Evolutionary conservation across 2,797 vertebrate genomes (phyloP), one percentile per base, ranked within the genome.

Genomic region (Halcyon badia): DNA sequence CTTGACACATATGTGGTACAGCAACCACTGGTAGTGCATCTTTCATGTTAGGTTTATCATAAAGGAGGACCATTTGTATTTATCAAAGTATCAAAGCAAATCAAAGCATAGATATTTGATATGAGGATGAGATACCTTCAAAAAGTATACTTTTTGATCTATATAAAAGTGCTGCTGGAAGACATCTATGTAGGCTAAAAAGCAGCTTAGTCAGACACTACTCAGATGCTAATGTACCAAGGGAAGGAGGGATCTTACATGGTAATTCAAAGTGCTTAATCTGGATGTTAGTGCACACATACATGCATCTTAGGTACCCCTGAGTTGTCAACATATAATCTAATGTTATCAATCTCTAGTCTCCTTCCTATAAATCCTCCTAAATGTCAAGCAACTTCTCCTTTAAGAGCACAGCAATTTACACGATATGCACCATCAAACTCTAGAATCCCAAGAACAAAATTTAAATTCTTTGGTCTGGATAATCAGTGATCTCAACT

Each of bases 51-150:
- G 8, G 24, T 75, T 83, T 30, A 25, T 24, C 33, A 19, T 31
- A 35, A 75, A 66, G 28, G 5, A 70, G 9, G 4, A 6, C 5
- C 0, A 1, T 52, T 52, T 33, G 11, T 25, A 73, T 10, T 41
- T 21, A 44, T 6, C 19, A 25, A 48, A 54, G 6, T 9, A 44
- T 11, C 0, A 0, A 11, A 44, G 20, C 17, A 82, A 70, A 75
- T 8, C 11, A 33, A 70, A 70, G 21, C 16, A 49, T 8, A 71
- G 28, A 21, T 3, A 42, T 56, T 70, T 42, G 12, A 2, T 48
- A 28, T 10, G 3, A 65, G 10, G 33, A 26, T 28, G 46, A 49
- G 16, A 39, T 30, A 46, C 3, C 17, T 49, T 69, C 46, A 35
- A 57, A 76, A 87, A 70, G 9, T 10, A 61, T 6, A 9, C 6